Percentiles rank a stretch among this genome's conserved stretches.
phyloP scores from a whole-genome alignment of 2,113 vertebrate species.

The Periophthalmodon schlosseri region DNA sequence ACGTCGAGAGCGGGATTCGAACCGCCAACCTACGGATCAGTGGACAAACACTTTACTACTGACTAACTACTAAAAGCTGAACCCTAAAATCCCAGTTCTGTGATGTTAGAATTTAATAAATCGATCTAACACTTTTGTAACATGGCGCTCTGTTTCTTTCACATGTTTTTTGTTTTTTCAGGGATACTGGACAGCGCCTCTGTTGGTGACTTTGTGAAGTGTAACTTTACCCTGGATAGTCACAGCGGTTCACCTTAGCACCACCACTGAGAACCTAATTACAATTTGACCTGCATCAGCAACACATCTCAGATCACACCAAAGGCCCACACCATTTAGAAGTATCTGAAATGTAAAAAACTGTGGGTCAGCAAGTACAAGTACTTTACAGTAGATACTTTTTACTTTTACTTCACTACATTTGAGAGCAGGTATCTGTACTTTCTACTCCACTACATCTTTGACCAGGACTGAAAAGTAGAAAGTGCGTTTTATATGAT shows the following conservation, averaged over 20 bases:
- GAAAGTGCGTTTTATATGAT: too few species aligned
- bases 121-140: not conserved
- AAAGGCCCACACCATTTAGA: not conserved
- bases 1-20: too few species aligned
- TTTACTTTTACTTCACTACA: too few species aligned
- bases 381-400: too few species aligned
- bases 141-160: not conserved
- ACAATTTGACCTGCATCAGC: not conserved
- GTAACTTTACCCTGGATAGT: not conserved
- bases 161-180: not conserved
- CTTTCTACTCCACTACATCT: too few species aligned
- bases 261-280: constrained; percentile 1
- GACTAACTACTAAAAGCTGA: too few species aligned
- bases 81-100: not conserved
- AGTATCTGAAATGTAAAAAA: not conserved
- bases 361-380: too few species aligned
- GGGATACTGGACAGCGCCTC: not conserved
- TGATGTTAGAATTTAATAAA: not conserved
- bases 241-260: not conserved
- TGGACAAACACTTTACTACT: too few species aligned
- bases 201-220: not conserved
- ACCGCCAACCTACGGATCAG: too few species aligned
- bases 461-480: too few species aligned
- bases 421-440: too few species aligned
- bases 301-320: not conserved